Evolutionary conservation across 1,140 invertebrate genomes (phyloP), one percentile per base, ranked within the genome.

Genomic region (Drosophila sucinea): DNA sequence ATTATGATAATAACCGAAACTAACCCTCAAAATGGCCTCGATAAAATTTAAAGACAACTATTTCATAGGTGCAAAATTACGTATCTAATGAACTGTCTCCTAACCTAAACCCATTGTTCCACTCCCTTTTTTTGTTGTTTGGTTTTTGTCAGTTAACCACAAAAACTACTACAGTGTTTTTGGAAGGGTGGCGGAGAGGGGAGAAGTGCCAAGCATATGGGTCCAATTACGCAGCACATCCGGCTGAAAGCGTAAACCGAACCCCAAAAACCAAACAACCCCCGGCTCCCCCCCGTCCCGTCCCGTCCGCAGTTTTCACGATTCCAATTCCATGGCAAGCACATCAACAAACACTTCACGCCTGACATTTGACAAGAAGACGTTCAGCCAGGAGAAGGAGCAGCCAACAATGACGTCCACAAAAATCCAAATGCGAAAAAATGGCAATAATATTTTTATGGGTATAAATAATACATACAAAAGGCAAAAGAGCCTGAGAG

Each of bases 391-490:
- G 30, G 47, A 51, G 11, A n/a, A 35, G 30, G 41, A 4, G 30
- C 30, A 44, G 44, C 11, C 8, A 38, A 33, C 62, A 56, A 71
- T 69, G 83, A 70, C 80, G 67, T 58, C 47, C 65, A 70, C 65
- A 73, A 65, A 82, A 89, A 89, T 81, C 84, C 84, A 76, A 89
- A 87, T 90, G 74, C 85, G 80, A 90, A 89, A 87, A 89, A 89
- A 89, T 90, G 84, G 84, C 84, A 89, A 89, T 90, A 89, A 89
- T 89, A 89, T 90, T 89, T 89, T 89, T 89, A 89, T 89, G 84
- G 81, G 71, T 85, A 89, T 89, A 90, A 89, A 89, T 89, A 89
- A 89, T 90, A 84, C 60, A 89, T 90, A 84, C 60, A 84, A 75
- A 60, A 71, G 44, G 56, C 76, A 67, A 47, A 27, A 47, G 57